Percentiles rank a stretch among this genome's conserved stretches.
Conservation (phyloP, 2,797 vertebrate genomes). For the Hirundo rustica region DNA sequence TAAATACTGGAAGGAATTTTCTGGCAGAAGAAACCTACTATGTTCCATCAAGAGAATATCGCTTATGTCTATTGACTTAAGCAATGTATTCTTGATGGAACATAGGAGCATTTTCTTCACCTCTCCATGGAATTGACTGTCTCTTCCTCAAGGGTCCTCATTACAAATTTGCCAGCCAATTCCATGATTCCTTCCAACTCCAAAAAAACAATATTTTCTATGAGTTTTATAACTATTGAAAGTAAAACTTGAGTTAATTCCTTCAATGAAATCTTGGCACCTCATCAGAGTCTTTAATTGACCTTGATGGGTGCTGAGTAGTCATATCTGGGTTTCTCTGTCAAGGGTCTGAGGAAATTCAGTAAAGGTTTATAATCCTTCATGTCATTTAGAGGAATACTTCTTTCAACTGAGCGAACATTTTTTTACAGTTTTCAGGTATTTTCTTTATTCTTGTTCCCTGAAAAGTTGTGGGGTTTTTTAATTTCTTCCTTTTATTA, state of each 20-base stretch:
- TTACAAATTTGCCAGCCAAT: background rate
- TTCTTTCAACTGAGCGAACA: background rate
- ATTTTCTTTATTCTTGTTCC: background rate
- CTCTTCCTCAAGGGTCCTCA: background rate
- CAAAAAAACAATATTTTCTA: background rate
- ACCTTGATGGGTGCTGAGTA: background rate
- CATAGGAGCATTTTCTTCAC: background rate
- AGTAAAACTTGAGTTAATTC: background rate
- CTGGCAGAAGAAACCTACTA: background rate
- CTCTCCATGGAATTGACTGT: background rate
- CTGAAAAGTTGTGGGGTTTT: accelerated
- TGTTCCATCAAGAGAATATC: background rate
- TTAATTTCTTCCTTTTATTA: background rate
- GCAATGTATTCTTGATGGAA: background rate
- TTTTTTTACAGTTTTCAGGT: background rate
- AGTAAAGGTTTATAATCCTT: slow-evolving; percentile 29
- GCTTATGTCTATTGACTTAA: background rate
- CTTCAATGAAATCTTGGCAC: background rate
- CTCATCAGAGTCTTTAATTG: background rate
- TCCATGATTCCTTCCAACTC: background rate
- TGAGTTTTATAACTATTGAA: background rate
- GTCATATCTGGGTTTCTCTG: background rate
- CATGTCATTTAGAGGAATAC: background rate
- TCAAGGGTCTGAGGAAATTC: slow-evolving; percentile 12
- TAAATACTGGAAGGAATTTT: background rate